Evolutionary conservation across 2,888 invertebrate species (phyloP).

Genomic region (Dryadula phaetusa): DNA sequence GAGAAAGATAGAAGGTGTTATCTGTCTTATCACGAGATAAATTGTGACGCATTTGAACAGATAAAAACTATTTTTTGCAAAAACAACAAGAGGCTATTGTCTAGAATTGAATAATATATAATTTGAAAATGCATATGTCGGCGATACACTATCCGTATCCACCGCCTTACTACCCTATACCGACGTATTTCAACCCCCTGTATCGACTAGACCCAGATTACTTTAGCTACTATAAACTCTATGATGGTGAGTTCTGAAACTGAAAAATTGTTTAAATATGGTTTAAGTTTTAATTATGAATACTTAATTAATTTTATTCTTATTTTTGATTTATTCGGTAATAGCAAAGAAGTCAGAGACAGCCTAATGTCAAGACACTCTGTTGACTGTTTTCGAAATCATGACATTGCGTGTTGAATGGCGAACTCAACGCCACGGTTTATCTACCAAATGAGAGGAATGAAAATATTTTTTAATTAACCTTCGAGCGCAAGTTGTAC

Average conservation of each 20-base stretch:
- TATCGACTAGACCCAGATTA: slow-evolving; percentile 67
- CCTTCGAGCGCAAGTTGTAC: too few species aligned
- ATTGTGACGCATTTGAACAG: slow-evolving; percentile 10
- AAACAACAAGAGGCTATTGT: not conserved
- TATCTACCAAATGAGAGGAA: too few species aligned
- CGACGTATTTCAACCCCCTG: slow-evolving; percentile 64
- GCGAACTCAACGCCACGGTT: too few species aligned
- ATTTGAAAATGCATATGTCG: slow-evolving; percentile 33
- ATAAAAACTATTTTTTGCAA: not conserved
- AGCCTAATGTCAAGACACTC: too few species aligned
- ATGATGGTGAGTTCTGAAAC: slow-evolving; percentile 68
- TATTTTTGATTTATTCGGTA: too few species aligned
- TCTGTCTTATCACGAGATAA: slow-evolving; percentile 10
- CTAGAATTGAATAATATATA: not conserved
- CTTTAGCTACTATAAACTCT: slow-evolving; percentile 66
- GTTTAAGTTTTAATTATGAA: too few species aligned
- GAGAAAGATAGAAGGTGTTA: slow-evolving; percentile 5
- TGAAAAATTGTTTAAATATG: too few species aligned
- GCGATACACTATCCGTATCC: slow-evolving; percentile 48
- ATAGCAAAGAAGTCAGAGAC: too few species aligned
- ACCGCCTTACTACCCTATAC: slow-evolving; percentile 59
- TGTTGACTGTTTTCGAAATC: too few species aligned
- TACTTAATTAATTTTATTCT: too few species aligned
- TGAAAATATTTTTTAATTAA: too few species aligned
- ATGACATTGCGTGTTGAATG: too few species aligned